phyloP scores from a whole-genome alignment of 1,140 invertebrate species.

The Nasonia longicornis region DNA sequence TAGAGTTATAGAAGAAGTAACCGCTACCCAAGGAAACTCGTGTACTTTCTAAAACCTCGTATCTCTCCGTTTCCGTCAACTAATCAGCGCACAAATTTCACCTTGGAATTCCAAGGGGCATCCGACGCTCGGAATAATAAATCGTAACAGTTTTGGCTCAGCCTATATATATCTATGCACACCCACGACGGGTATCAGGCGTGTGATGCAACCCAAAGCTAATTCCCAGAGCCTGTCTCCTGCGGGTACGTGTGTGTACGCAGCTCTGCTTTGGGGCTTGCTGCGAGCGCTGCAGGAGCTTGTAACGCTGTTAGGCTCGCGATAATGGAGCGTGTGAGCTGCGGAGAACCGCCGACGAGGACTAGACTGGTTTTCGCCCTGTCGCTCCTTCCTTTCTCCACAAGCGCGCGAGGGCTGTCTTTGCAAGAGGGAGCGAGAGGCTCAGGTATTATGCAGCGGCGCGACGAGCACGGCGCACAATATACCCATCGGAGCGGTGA shows the following conservation, averaged over 20 bases:
- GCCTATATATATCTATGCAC: neutral
- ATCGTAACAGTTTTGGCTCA: neutral
- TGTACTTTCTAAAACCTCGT: neutral
- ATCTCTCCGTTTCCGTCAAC: neutral
- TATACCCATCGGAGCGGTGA: neutral
- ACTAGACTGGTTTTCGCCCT: neutral
- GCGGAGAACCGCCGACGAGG: constrained; percentile 4
- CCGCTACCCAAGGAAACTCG: neutral
- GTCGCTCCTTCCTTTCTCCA: neutral
- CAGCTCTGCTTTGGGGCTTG: constrained; percentile 6
- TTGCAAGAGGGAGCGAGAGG: neutral
- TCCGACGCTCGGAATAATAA: neutral
- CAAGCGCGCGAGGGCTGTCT: neutral
- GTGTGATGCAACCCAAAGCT: neutral
- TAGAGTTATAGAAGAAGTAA: neutral
- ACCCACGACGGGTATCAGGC: neutral
- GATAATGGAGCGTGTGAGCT: constrained; percentile 31
- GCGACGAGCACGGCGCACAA: no score
- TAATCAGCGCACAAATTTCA: neutral
- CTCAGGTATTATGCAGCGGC: no score
- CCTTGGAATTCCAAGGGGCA: neutral
- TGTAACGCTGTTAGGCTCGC: constrained; percentile 31
- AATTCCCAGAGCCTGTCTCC: neutral
- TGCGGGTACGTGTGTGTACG: neutral
- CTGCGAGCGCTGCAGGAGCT: neutral